Conservation (phyloP, 2,888 invertebrate species). For the Trissolcus japonicus region DNA sequence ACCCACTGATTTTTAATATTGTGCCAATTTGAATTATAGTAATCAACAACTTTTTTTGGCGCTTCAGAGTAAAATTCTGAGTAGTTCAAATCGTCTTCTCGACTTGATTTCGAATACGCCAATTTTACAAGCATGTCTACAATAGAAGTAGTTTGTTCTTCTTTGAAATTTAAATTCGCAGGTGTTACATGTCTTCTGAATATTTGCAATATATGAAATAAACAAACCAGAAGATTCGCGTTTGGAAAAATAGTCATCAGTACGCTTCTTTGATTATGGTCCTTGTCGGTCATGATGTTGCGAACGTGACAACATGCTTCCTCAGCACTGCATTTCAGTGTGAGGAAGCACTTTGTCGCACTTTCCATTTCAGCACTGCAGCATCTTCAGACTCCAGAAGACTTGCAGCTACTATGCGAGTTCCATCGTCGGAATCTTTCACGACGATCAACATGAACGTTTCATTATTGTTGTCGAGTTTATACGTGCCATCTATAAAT, state of each 20-base stretch:
- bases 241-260: background rate
- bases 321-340: no score
- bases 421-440: constrained; percentile 37
- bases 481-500: constrained; percentile 52
- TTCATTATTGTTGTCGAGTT: constrained; percentile 33
- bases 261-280: constrained; percentile 7
- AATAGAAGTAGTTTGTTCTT: no score
- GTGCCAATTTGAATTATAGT: constrained; percentile 58
- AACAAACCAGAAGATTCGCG: constrained; percentile 7
- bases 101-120: constrained; percentile 10
- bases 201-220: constrained; percentile 11
- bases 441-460: constrained; percentile 31
- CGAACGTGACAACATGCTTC: background rate
- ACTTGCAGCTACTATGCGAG: constrained; percentile 39
- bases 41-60: constrained; percentile 26
- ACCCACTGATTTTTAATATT: constrained; percentile 51
- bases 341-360: no score
- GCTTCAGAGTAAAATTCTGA: constrained; percentile 20
- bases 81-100: constrained; percentile 27
- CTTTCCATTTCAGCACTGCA: constrained; percentile 21
- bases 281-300: constrained; percentile 19
- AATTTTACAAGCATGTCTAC: background rate
- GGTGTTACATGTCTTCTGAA: constrained; percentile 6
- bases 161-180: background rate
- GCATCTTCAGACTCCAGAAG: constrained; percentile 41